Evolutionary conservation across 2,888 invertebrate genomes (phyloP).

Genomic region (Lathronympha strigana): DNA sequence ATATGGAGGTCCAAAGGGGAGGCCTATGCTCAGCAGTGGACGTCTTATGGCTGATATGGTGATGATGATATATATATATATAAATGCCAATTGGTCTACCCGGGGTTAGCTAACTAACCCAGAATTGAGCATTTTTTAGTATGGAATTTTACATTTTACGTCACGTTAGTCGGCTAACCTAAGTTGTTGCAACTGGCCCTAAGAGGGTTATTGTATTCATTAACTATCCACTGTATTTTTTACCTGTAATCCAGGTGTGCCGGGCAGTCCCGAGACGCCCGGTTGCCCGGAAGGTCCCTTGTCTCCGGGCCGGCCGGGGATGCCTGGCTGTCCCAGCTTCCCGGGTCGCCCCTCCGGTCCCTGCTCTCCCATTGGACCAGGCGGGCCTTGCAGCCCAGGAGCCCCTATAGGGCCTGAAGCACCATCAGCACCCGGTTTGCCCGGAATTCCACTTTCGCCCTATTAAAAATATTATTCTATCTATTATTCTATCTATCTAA

Average conservation of each 20-base stretch:
- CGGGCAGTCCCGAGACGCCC: constrained; percentile 86
- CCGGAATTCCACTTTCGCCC: constrained; percentile 89
- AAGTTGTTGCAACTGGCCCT: too few species aligned
- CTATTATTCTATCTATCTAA: too few species aligned
- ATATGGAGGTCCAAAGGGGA: too few species aligned
- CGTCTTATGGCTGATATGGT: too few species aligned
- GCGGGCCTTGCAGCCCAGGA: constrained; percentile 87
- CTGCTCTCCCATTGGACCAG: constrained; percentile 85
- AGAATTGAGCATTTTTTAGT: too few species aligned
- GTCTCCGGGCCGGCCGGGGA: constrained; percentile 89
- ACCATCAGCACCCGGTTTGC: constrained; percentile 90
- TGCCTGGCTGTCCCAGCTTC: constrained; percentile 88
- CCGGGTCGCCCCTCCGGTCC: constrained; percentile 86
- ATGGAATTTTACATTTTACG: too few species aligned
- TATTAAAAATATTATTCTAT: constrained; percentile 54
- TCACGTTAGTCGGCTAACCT: too few species aligned
- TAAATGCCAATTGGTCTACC: too few species aligned
- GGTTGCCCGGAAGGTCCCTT: constrained; percentile 88
- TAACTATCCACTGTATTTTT: constrained; percentile 47
- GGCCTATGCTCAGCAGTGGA: too few species aligned
- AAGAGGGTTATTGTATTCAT: too few species aligned
- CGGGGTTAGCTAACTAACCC: too few species aligned
- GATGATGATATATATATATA: too few species aligned
- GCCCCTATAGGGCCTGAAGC: constrained; percentile 87
- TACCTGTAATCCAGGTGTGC: constrained; percentile 89